Conservation (phyloP, 2,888 invertebrate genomes). For the Epinotia bilunana region DNA sequence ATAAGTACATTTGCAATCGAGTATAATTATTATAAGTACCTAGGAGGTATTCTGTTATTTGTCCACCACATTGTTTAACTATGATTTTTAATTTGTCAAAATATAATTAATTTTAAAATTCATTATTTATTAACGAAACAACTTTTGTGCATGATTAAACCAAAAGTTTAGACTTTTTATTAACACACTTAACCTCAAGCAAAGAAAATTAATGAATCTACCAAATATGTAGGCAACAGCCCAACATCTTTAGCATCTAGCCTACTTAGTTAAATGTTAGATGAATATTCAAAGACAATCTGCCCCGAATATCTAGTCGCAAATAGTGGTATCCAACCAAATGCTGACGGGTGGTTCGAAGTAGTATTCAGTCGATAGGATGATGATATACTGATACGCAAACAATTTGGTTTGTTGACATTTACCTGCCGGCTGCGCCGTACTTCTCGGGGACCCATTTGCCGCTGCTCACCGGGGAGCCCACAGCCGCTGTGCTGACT, state of each 20-base stretch:
- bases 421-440: conserved; percentile 76
- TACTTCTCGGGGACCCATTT: conserved; percentile 74
- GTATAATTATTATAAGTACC: too few relatives aligned
- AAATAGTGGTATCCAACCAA: conserved; percentile 53
- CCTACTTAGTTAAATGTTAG: conserved; percentile 28
- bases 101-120: too few relatives aligned
- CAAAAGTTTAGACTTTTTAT: not conserved
- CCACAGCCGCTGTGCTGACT: conserved; percentile 66
- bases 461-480: conserved; percentile 68
- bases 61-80: too few relatives aligned
- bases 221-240: conserved; percentile 19
- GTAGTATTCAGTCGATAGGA: conserved; percentile 66
- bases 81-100: too few relatives aligned
- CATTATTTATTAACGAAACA: not conserved
- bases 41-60: too few relatives aligned
- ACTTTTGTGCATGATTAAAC: not conserved
- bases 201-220: conserved; percentile 7
- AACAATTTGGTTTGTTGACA: conserved; percentile 51
- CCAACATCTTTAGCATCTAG: conserved; percentile 10
- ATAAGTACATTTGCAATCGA: too few relatives aligned
- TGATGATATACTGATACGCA: conserved; percentile 61
- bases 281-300: conserved; percentile 58
- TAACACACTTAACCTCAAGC: not conserved
- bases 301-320: conserved; percentile 59
- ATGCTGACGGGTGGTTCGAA: conserved; percentile 46